Evolutionary conservation across 2,797 vertebrate genomes (phyloP), one percentile per base, ranked within the genome.

Genomic region (Periophthalmus magnuspinnatus): DNA sequence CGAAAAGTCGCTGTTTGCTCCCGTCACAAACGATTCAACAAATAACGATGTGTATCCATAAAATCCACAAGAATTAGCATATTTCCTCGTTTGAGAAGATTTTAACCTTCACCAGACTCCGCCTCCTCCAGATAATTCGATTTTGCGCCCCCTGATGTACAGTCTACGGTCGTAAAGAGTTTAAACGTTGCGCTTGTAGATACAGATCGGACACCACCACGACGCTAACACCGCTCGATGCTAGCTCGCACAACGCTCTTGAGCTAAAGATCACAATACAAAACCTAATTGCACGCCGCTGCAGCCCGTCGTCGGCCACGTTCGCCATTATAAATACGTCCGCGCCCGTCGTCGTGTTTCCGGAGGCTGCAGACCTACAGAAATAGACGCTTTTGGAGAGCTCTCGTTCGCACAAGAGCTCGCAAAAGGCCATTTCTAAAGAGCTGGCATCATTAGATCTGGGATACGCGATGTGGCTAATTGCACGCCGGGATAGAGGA

Each of bases 401-500:
- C 36, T 32, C 57, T 72, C 77, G 68, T 76, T 70, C 71, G 80
- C 76, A 79, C 67, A 66, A 69, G 74, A 68, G 68, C 10, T 28
- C 1, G 67, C 60, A 54, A 55, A n/a, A 71, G 60, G 36, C 54
- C 36, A 69, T 80, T 74, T 81, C 59, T 77, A 70, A 81, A 71
- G 72, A 77, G 68, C 24, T 71, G 71, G 71, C 80, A 68, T 80
- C 60, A 92, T 93, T 93, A 91, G 80, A 88, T 91, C 84, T 86
- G 88, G 92, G 92, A 91, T 93, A 87, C 91, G 90, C 84, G 90
- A 91, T 86, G 84, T 86, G 91, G 90, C 93, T 95, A 94, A 96
- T 94, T 94, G 94, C 90, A 81, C 14, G 89, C 92, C 90, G 90
- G 91, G 91, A 93, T 82, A 81, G 83, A 81, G 78, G 84, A 87